These are phyloP conservation scores for Macropus fuliginosus DNA, from an alignment of 2,797 vertebrate genomes.

Conservation along the genomic window DNA sequence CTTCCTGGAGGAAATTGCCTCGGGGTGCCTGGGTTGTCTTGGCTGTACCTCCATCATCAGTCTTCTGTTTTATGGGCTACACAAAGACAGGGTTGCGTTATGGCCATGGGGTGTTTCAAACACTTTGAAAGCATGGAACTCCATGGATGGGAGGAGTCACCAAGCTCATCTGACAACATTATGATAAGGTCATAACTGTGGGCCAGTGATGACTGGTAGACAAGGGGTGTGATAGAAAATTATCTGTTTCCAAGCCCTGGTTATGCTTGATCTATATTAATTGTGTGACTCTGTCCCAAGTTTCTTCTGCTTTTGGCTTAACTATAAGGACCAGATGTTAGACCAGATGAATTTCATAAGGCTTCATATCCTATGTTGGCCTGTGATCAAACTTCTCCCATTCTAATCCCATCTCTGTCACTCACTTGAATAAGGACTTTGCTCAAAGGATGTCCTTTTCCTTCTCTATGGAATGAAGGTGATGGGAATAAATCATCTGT, in stretches of 20 bases:
- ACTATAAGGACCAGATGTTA: neutral
- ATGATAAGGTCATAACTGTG: neutral
- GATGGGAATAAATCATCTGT: neutral
- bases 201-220: neutral
- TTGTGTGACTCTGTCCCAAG: neutral
- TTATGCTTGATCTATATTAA: neutral
- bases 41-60: neutral
- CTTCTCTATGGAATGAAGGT: neutral
- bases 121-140: neutral
- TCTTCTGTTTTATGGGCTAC: neutral
- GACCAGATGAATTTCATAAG: neutral
- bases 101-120: neutral
- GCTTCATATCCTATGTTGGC: neutral
- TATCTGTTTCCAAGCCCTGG: neutral
- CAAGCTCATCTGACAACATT: neutral
- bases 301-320: neutral
- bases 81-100: neutral
- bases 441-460: neutral
- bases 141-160: neutral
- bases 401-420: neutral
- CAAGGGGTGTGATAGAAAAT: neutral
- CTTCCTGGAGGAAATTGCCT: neutral
- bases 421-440: neutral
- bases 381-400: neutral
- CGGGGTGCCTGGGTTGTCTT: neutral